Evolutionary conservation across 2,888 invertebrate genomes (phyloP), one percentile per base, ranked within the genome.

Genomic region (Amblyteles armatorius): DNA sequence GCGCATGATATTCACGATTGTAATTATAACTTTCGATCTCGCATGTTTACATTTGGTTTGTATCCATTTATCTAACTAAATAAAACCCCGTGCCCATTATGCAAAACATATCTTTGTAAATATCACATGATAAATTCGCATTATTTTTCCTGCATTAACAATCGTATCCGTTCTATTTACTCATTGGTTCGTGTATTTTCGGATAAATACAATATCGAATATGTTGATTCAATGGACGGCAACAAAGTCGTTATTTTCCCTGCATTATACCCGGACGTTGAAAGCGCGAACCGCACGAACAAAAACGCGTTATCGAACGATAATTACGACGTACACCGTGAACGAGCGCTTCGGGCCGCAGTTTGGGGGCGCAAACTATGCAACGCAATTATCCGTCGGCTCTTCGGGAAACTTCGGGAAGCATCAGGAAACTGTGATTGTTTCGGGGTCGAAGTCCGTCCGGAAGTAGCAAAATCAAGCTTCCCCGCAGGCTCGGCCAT

Each of bases 341-440:
- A n/a, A 48, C 36, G 13, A 22, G 11, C 50, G 22, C 57, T 13
- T 50, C 5, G 48, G 67, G 7, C 26, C 16, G 55, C 22, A 68
- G 50, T 73, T 68, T 63, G 85, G 77, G 4, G 74, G 82, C 82
- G 86, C 87, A 87, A 91, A 91, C 91, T 90, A 90, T 90, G 89
- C 87, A 87, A 88, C 87, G 83, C 86, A 89, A 91, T 91, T 90
- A 90, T 87, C 86, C 76, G 26, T 19, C 55, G 16, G 60, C 4
- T 60, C n/a, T 36, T 29, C 67, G 26, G 7, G 16, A 2, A 36
- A 11, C 33, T 22, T n/a, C 26, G 29, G 6, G 29, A 78, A 82
- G 78, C 73, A 73, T 73, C 13, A 19, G 16, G 36, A 19, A 68
- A 67, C 44, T 40, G 22, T 72, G 73, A 79, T 79, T 83, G 40